Evolutionary conservation across 2,888 invertebrate species (phyloP), one percentile per base, ranked within the genome.

Genomic region (Hirudinaria manillensis): DNA sequence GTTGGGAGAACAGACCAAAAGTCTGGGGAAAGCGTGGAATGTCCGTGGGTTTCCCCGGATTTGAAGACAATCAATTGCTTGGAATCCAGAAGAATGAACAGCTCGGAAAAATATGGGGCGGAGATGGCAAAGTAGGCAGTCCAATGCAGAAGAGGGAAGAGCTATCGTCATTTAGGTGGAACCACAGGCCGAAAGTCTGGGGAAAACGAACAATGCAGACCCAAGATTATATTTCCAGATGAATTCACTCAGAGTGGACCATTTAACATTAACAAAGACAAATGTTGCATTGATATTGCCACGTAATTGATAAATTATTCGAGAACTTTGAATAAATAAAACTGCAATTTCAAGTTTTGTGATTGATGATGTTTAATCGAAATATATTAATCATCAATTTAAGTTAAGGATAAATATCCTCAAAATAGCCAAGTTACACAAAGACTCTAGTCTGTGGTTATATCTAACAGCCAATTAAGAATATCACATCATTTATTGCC

Each of bases 171-270:
- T n/a, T 24, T 29, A 68, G 34, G 21, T 68, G 68, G 68, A 32
- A n/a, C n/a, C 2, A 34, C 34, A 68, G n/a, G 21, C 68, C 68
- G 10, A 68, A 34, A 68, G 68, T 68, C 36, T 68, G 68, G 68
- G 68, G 68, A 13, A 68, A 68, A 32, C 32, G 68, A 68, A 61
- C 61, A 27, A 29, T 61, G 45, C 45, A 45, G 45, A 45, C 45
- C 45, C 45, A 45, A 45, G 45, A 45, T 45, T 45, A 45, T 45
- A 10, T 45, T 45, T 45, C 45, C 13, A 45, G 45, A 45, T 45
- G 45, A 45, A 45, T 2, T 10, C 1, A 45, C 45, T 45, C 10
- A 16, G 45, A 45, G 16, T 45, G 1, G 10, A 45, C 45, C 13
- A 6, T 45, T 45, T 16, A 45, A 45, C 10, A 45, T 45, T 45